Evolutionary conservation across 2,888 invertebrate genomes (phyloP).

Genomic region (Pseudococcus viburni): DNA sequence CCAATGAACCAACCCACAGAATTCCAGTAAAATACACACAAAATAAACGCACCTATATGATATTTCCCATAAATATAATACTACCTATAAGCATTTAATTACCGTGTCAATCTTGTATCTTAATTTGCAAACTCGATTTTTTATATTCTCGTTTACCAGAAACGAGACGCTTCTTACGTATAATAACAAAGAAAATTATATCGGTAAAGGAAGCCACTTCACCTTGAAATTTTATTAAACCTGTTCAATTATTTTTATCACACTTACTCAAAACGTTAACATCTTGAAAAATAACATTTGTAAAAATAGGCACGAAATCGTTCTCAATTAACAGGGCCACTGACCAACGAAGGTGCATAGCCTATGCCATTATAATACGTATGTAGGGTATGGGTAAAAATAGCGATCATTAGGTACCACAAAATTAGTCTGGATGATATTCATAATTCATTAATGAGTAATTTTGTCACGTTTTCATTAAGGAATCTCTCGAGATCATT

Average conservation of each 20-base stretch:
- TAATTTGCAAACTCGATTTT: conserved; percentile 20
- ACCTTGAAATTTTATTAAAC: conserved; percentile 55
- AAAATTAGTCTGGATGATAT: conserved; percentile 8
- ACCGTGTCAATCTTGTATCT: neutral
- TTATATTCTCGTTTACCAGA: conserved; percentile 27
- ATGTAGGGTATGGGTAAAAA: neutral
- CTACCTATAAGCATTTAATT: neutral
- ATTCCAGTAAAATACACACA: neutral
- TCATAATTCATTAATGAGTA: neutral
- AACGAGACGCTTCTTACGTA: conserved; percentile 9
- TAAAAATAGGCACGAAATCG: conserved; percentile 34
- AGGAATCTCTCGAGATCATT: neutral
- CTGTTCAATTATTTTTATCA: conserved; percentile 51
- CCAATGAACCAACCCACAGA: neutral
- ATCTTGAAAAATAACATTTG: neutral
- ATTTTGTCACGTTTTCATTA: neutral
- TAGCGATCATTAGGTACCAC: neutral
- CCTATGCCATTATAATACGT: neutral
- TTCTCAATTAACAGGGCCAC: conserved; percentile 31
- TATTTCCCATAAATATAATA: conserved; percentile 3
- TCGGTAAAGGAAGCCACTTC: conserved; percentile 31
- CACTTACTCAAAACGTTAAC: conserved; percentile 26
- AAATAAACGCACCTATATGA: neutral
- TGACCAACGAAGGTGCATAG: neutral
- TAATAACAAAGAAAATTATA: conserved; percentile 22